Evolutionary conservation across 2,113 vertebrate species (phyloP).

Genomic region (Gambusia holbrooki): DNA sequence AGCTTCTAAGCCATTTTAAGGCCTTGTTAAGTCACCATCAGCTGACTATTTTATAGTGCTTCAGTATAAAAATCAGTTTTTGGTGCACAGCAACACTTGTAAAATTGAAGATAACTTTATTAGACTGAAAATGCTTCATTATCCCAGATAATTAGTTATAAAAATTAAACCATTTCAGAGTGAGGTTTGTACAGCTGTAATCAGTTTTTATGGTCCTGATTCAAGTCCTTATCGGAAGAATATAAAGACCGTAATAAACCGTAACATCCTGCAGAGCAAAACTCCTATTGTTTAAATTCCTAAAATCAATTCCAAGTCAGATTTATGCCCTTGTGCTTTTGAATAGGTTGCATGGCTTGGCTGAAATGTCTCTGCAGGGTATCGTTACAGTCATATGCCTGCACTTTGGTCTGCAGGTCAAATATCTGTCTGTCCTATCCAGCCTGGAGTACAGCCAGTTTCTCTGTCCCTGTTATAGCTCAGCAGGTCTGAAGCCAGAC

Average conservation of each 20-base stretch:
- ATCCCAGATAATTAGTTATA: background rate
- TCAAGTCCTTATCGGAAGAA: background rate
- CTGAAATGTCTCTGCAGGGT: conserved; percentile 11
- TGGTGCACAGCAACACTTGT: background rate
- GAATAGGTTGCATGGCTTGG: background rate
- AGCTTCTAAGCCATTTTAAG: too few relatives aligned
- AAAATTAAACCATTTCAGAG: background rate
- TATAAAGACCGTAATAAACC: background rate
- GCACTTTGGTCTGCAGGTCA: conserved; percentile 6
- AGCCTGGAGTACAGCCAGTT: conserved; percentile 10
- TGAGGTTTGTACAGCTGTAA: too few relatives aligned
- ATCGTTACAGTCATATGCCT: conserved; percentile 4
- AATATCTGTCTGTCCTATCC: background rate
- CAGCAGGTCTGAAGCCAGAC: conserved; percentile 12
- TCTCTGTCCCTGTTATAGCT: conserved; percentile 42
- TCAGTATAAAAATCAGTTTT: background rate
- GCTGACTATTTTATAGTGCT: background rate
- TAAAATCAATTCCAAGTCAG: background rate
- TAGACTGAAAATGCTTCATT: background rate
- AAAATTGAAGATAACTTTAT: background rate
- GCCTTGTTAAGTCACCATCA: background rate
- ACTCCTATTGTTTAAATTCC: background rate
- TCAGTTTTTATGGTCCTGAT: background rate
- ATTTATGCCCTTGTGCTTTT: background rate
- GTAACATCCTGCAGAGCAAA: background rate